A percentile compares a stretch with the other conserved stretches of the same genome.
phyloP scores from a whole-genome alignment of 2,797 vertebrate species.

The Basileuterus tristriatus region DNA sequence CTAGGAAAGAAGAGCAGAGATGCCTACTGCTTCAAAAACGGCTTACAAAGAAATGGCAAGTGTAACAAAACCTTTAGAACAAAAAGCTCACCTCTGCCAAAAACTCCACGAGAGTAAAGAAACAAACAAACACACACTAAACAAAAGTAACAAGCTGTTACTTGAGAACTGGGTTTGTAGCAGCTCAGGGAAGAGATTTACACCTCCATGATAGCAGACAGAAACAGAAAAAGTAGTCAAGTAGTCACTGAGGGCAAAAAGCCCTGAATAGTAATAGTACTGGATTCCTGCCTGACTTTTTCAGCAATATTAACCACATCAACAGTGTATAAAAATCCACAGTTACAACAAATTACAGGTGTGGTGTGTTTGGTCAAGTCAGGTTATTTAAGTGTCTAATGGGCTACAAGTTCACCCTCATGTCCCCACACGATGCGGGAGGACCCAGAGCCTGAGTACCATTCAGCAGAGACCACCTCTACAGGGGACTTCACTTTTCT shows the following conservation, averaged over 20 bases:
- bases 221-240: not conserved
- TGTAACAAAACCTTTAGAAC: not conserved
- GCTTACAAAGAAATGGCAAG: not conserved
- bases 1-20: not conserved
- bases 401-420: accelerated
- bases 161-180: not conserved
- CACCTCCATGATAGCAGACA: not conserved
- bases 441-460: not conserved
- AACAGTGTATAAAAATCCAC: not conserved
- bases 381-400: not conserved
- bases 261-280: not conserved
- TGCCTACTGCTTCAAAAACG: not conserved
- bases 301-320: not conserved
- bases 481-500: not conserved
- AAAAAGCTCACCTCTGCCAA: not conserved
- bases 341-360: not conserved
- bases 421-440: accelerated
- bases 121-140: not conserved
- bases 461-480: not conserved
- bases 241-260: not conserved
- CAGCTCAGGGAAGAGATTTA: not conserved
- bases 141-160: not conserved
- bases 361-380: not conserved
- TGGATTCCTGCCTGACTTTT: not conserved
- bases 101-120: not conserved